These are phyloP conservation scores for Pediacus dermestoides DNA, from an alignment of 2,888 invertebrate species.

Conservation along the genomic window DNA sequence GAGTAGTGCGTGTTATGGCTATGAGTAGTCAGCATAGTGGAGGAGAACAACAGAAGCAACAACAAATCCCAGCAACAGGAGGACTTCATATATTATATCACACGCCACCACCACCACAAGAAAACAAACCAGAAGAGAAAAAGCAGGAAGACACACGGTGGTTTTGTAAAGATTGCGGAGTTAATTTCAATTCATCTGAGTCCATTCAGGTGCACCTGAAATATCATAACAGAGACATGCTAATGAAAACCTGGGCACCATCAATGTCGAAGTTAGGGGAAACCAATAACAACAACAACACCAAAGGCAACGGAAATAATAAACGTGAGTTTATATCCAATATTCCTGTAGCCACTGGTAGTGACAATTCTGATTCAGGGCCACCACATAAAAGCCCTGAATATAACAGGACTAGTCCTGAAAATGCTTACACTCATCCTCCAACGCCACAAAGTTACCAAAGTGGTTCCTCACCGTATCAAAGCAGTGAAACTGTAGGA, in stretches of 20 bases:
- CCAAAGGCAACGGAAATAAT: slow-evolving; percentile 42
- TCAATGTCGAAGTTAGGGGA: slow-evolving; percentile 47
- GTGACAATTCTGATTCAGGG: slow-evolving; percentile 71
- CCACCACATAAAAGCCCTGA: slow-evolving; percentile 61
- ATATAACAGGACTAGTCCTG: slow-evolving; percentile 55
- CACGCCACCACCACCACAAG: slow-evolving; percentile 25
- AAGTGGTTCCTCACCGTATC: slow-evolving; percentile 65
- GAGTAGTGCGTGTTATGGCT: slow-evolving; percentile 41
- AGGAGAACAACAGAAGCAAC: slow-evolving; percentile 30
- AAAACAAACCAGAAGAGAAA: slow-evolving; percentile 27
- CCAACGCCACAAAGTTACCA: slow-evolving; percentile 65
- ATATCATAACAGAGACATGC: slow-evolving; percentile 72
- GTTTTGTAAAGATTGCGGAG: slow-evolving; percentile 69
- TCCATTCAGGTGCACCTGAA: slow-evolving; percentile 76
- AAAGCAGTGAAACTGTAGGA: slow-evolving; percentile 44
- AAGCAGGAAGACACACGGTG: too few species aligned
- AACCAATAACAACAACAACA: slow-evolving; percentile 64
- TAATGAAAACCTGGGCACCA: slow-evolving; percentile 70
- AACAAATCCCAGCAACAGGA: slow-evolving; percentile 30
- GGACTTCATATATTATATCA: too few species aligned
- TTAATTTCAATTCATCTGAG: slow-evolving; percentile 70
- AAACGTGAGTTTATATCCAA: slow-evolving; percentile 58
- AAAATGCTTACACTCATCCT: slow-evolving; percentile 60
- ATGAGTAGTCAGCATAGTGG: slow-evolving; percentile 41
- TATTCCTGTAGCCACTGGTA: slow-evolving; percentile 61